Evolutionary conservation across 2,113 vertebrate species (phyloP), one percentile per base, ranked within the genome.

Genomic region (Benitochromis conjunctus): DNA sequence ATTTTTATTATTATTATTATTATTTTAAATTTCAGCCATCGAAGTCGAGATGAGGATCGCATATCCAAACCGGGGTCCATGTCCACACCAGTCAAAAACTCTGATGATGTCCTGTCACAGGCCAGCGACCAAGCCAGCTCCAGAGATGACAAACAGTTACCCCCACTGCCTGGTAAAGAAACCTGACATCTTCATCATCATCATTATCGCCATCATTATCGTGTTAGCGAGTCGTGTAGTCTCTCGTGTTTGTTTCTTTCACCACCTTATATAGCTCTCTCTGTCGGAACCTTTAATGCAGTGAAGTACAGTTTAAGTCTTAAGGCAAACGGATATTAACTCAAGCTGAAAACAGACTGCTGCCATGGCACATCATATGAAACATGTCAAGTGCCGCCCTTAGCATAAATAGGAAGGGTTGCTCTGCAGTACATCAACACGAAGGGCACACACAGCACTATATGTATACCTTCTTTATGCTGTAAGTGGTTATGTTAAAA

Each of bases 31-130:
- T 93, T 66, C 31, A 99, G 98, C 93, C 97, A 97, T 93, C 97
- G 97, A 92, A 98, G 97, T 95, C 97, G 97, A 95, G 98, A 99
- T 81, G 98, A 99, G 53, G 98, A 99, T 18, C 96, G 96, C 81
- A 62, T 95, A 88, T 95, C 97, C 46, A 99, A 99, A 92, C 96
- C 97, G 1, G 97, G 96, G 69, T 90, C 95, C 12, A 21, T 97
- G 26, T 97, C 98, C 57, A 97, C 97, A 64, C 97, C 98, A 12
- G 96, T 97, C 31, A 99, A 98, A 94, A 97, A 94, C 56, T 80
- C 90, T 51, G 98, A 98, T 79, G 98, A 94, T 3, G 83, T 95
- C 36, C 66, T 96, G 90, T 95, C 96, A 81, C 97, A 97, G 96
- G 81, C 93, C 16, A 89, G 94, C 51, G 98, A 99, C 91, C 97